A percentile compares a stretch with the other conserved stretches of the same genome.
Conservation (phyloP, 35 echinoderm and acorn worm genomes). For the Ptychodera flava region DNA sequence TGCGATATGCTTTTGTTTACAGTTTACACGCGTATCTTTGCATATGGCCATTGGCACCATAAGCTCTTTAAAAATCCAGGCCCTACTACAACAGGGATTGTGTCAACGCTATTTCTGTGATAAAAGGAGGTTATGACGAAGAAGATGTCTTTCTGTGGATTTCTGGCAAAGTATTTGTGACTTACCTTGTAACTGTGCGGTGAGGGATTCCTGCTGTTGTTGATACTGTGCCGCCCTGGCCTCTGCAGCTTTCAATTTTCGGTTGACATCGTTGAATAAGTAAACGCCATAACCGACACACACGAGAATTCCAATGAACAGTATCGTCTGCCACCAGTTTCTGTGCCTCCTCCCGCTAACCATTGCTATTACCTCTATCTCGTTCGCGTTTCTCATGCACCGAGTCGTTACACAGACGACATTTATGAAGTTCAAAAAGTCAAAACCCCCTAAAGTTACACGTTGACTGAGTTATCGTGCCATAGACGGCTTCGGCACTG, state of each 20-base stretch:
- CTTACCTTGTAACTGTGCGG: not conserved
- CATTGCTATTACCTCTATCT: not conserved
- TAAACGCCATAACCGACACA: not conserved
- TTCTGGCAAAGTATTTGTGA: too few relatives aligned
- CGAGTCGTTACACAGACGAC: not conserved
- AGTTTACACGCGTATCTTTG: too few relatives aligned
- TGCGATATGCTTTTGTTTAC: too few relatives aligned
- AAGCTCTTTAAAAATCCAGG: too few relatives aligned
- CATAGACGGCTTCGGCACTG: too few relatives aligned
- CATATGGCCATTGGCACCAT: too few relatives aligned
- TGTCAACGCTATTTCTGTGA: too few relatives aligned
- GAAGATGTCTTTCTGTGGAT: too few relatives aligned
- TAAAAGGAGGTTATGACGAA: too few relatives aligned
- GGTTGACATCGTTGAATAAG: not conserved
- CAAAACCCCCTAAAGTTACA: not conserved
- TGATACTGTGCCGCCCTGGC: not conserved
- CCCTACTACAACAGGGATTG: too few relatives aligned
- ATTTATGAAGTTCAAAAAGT: conserved; percentile 2
- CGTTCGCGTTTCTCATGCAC: not conserved
- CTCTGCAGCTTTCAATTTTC: not conserved
- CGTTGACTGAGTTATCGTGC: too few relatives aligned
- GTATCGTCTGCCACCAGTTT: not conserved
- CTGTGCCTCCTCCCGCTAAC: not conserved
- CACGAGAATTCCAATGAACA: not conserved
- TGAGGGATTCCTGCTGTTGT: not conserved